These are phyloP conservation scores for Misgurnus anguillicaudatus DNA, from an alignment of 2,113 vertebrate species.

Conservation along the genomic window DNA sequence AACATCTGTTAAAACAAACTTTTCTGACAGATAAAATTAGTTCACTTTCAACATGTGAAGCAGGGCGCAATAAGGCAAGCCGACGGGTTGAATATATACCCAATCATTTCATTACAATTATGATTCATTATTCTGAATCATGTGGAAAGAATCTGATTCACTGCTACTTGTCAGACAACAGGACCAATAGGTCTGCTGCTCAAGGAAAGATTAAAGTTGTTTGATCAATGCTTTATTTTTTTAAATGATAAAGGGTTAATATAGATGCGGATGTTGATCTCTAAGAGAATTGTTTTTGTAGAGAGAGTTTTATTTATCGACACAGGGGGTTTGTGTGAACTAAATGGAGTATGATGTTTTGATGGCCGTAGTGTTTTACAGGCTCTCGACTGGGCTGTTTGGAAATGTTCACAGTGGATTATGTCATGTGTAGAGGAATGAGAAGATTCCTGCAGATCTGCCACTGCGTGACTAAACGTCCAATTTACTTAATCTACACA, in stretches of 20 bases:
- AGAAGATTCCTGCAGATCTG: not conserved
- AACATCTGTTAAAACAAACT: slow-evolving; percentile 52
- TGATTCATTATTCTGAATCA: not conserved
- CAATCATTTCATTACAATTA: not conserved
- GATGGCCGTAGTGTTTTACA: slow-evolving; percentile 14
- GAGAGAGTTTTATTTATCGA: not conserved
- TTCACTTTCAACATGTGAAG: slow-evolving; percentile 39
- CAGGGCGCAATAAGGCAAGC: not conserved
- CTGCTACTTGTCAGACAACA: not conserved
- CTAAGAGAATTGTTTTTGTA: not conserved
- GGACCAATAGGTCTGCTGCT: too few relatives aligned
- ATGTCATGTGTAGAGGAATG: slow-evolving; percentile 22
- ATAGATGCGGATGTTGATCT: not conserved
- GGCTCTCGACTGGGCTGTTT: not conserved
- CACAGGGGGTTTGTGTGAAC: slow-evolving; percentile 30
- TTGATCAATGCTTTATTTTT: too few relatives aligned
- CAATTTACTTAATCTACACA: too few relatives aligned
- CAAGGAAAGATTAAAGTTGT: too few relatives aligned
- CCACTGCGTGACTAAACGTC: slow-evolving; percentile 28
- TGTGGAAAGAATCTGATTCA: not conserved
- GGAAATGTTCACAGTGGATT: slow-evolving; percentile 34
- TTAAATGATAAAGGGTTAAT: not conserved
- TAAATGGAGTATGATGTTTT: slow-evolving; percentile 25
- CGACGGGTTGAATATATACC: not conserved
- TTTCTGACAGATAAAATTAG: slow-evolving; percentile 7